These are phyloP conservation scores for Xenentodon cancila DNA, from an alignment of 2,797 vertebrate species.

Conservation along the genomic window DNA sequence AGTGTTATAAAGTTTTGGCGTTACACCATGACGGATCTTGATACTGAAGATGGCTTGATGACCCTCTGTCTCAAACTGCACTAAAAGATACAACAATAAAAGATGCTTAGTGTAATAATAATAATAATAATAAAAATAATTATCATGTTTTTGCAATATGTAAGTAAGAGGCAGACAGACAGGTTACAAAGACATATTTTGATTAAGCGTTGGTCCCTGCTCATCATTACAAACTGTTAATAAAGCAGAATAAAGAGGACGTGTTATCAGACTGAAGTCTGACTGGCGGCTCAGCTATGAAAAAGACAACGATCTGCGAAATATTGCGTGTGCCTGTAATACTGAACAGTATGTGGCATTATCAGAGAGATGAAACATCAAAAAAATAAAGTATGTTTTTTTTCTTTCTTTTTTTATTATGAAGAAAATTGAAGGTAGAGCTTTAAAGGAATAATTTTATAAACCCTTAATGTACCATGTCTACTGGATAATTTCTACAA, in stretches of 20 bases:
- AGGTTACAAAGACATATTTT: not conserved
- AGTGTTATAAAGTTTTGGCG: conserved; percentile 88
- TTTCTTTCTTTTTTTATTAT: too few relatives aligned
- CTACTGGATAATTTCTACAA: too few relatives aligned
- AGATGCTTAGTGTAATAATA: not conserved
- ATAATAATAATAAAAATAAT: not conserved
- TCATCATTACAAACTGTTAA: not conserved
- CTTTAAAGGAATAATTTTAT: too few relatives aligned
- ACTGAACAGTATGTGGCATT: too few relatives aligned
- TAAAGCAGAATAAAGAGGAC: conserved; percentile 9
- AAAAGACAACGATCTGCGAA: too few relatives aligned
- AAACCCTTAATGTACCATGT: too few relatives aligned
- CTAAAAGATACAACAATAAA: conserved; percentile 76
- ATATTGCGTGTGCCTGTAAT: too few relatives aligned
- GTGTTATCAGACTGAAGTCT: too few relatives aligned
- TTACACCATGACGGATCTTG: conserved; percentile 86
- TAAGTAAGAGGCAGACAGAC: not conserved
- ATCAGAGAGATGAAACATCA: too few relatives aligned
- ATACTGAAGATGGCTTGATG: conserved; percentile 87
- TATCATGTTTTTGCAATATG: not conserved
- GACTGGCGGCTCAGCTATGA: too few relatives aligned
- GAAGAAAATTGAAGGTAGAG: too few relatives aligned
- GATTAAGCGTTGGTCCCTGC: not conserved
- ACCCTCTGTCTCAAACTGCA: conserved; percentile 88
- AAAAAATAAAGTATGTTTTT: too few relatives aligned